Base-by-base conservation (phyloP, 2,888 invertebrate genomes). In the Napeogenes sylphis region DNA sequence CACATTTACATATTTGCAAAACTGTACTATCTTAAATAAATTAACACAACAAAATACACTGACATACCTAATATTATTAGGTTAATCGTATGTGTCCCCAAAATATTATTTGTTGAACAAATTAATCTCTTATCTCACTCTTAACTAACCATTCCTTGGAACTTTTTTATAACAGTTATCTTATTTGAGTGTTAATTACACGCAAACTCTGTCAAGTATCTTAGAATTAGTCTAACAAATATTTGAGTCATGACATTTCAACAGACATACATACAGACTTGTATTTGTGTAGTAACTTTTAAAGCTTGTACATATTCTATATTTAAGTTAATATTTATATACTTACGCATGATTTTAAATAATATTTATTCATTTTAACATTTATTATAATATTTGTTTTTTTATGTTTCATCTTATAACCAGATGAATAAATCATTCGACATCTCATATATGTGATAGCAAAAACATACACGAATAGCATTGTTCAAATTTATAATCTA, bases 171-270 rank as follows among this genome's bases (percentile, higher is more conserved):
- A 8, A 30, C 30, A 21, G 30, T 51, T 51, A n/a, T 67, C 56
- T n/a, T 61, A 61, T 65, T 67, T 63, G 59, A 51, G 59, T 65
- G 67, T 65, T 65, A 67, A 65, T 67, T 53, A 57, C 61, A 21
- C 21, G 21, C 21, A 58, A 21, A 14, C 51, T 10, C 12, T 30
- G 10, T 8, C 30, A 51, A 51, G 10, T 12, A 30, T 51, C 51
- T 30, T 8, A 8, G 51, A 51, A 51, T 30, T 30, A 51, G 51
- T 51, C 8, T 51, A 10, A 51, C 30, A 51, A 51, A 51, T 51
- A 30, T 51, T 51, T 30, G 51, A 51, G 51, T 4, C 30, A 51
- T 51, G 3, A 30, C 3, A 51, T 13, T 30, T 8, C 21, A 30
- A 30, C 30, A 51, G 10, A 51, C 30, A 30, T 21, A 10, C 30